A percentile compares a stretch with the other conserved stretches of the same genome.
Evolutionary conservation across 2,797 vertebrate species (phyloP).

Genomic region (Adrianichthys oophorus): DNA sequence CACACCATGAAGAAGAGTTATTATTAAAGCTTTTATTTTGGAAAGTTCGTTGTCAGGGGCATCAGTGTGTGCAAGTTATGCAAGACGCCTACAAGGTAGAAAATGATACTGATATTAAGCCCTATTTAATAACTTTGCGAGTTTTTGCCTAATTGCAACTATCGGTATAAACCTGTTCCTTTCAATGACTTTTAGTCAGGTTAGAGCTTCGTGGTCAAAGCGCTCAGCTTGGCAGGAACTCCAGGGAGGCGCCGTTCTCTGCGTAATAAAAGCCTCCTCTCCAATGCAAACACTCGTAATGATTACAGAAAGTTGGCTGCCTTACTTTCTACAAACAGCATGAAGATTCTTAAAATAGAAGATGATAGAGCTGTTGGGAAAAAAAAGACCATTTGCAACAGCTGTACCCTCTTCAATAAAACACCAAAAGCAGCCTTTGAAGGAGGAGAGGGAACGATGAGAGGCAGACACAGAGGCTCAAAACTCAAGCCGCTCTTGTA

Average conservation of each 20-base stretch:
- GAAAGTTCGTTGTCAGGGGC: not conserved
- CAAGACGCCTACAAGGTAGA: too few species aligned
- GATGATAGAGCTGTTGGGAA: constrained; percentile 47
- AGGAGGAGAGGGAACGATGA: constrained; percentile 36
- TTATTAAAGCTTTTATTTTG: constrained; percentile 1
- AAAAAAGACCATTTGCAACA: constrained; percentile 48
- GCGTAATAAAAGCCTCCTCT: constrained; percentile 15
- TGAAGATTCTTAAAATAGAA: constrained; percentile 44
- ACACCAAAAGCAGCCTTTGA: constrained; percentile 53
- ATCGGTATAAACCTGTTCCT: too few species aligned
- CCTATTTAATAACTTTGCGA: too few species aligned
- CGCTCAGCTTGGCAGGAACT: constrained; percentile 11
- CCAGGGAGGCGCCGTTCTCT: constrained; percentile 13
- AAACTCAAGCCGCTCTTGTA: too few species aligned
- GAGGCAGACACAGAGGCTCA: constrained; percentile 15
- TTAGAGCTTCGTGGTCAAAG: constrained; percentile 10
- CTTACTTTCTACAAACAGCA: constrained; percentile 37
- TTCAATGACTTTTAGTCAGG: not conserved
- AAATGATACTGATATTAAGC: too few species aligned
- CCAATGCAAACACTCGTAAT: constrained; percentile 26
- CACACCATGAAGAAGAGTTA: constrained; percentile 2
- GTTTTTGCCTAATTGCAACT: too few species aligned
- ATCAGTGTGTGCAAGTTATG: too few species aligned
- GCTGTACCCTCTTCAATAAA: constrained; percentile 65
- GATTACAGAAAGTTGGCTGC: constrained; percentile 43